Evolutionary conservation across 2,888 invertebrate genomes (phyloP), one percentile per base, ranked within the genome.

Genomic region (Fragum sueziense): DNA sequence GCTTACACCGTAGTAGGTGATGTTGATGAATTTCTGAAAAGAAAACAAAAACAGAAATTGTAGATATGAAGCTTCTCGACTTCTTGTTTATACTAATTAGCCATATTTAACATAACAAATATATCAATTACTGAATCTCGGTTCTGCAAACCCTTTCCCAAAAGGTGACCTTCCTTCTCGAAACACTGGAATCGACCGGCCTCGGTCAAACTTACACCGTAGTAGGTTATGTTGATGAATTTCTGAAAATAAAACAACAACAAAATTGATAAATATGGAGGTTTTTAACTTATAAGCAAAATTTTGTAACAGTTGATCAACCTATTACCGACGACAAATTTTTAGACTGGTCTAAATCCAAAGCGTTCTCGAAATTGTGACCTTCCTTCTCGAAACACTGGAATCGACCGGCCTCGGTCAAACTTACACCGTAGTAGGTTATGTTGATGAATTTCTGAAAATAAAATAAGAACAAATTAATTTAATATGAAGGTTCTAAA

Each of bases 81-180:
- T n/a, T n/a, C n/a, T n/a, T n/a, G n/a, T n/a, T n/a, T n/a, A n/a
- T n/a, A n/a, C n/a, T n/a, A n/a, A n/a, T n/a, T n/a, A 91, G 0
- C 88, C 87, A 71, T 86, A 90, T 22, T 89, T 84, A 4, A 90
- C 90, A 67, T 87, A 88, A 76, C 91, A 91, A 17, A 90, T 90
- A 61, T 90, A 90, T 22, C 79, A 89, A 89, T 11, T 86, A 81
- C 27, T 90, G 88, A 7, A 90, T 77, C 31, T 90, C 75, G 54
- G 85, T 72, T 17, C 84, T 80, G 33, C 72, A n/a, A n/a, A n/a
- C n/a, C 74, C 75, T 83, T 82, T 25, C 70, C 80, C 61, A 85
- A 85, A 29, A 82, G 80, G 27, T 81, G 70, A 0, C 76, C 82
- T n/a, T 85, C 79, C 25, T 76, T 65, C 54, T 81, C 85, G 31